Conservation (phyloP, 2,113 vertebrate genomes). For the Hoplias malabaricus region DNA sequence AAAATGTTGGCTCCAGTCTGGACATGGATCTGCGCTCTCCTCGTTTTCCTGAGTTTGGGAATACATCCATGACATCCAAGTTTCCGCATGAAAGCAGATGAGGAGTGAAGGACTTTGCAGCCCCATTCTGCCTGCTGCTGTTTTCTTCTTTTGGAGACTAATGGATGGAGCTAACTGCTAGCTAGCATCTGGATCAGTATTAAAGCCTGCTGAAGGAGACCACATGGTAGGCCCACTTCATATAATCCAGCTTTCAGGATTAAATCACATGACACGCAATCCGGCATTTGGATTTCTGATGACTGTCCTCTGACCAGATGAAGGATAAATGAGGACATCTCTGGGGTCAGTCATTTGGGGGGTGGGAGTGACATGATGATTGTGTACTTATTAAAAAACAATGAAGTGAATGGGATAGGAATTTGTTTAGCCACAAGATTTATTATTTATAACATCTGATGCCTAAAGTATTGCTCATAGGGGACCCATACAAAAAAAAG, state of each 20-base stretch:
- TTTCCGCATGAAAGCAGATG: conserved; percentile 23
- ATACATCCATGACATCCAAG: background rate
- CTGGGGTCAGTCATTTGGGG: background rate
- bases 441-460: background rate
- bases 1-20: conserved; percentile 47
- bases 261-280: conserved; percentile 54
- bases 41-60: conserved; percentile 41
- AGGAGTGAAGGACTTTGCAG: background rate
- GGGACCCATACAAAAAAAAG: background rate
- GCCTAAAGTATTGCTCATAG: background rate
- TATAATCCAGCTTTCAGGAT: conserved; percentile 19
- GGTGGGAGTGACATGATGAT: too few species aligned
- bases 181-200: conserved; percentile 57
- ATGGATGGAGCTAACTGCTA: conserved; percentile 50
- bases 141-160: conserved; percentile 7
- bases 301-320: background rate
- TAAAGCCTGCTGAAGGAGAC: conserved; percentile 58
- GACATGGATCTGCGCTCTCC: conserved; percentile 26
- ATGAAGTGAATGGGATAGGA: background rate
- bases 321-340: background rate
- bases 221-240: conserved; percentile 45
- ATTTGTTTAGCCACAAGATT: background rate
- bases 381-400: background rate
- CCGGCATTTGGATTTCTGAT: conserved; percentile 62
- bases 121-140: conserved; percentile 9